Conservation (phyloP, 2,888 invertebrate species). For the Drosophila trichaetosa region DNA sequence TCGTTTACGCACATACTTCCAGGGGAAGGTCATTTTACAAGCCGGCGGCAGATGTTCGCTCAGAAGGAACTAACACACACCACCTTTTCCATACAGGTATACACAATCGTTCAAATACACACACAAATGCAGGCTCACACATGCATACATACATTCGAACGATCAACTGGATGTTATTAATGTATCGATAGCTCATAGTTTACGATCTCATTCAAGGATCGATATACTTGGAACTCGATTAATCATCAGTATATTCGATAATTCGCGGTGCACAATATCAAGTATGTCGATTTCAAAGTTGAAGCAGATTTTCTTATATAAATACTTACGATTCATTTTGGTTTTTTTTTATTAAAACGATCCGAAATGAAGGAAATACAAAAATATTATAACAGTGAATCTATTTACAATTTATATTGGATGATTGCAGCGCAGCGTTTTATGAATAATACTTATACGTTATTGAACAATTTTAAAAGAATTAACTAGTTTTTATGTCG, state of each 20-base stretch:
- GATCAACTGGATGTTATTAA: constrained; percentile 28
- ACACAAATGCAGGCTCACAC: constrained; percentile 11
- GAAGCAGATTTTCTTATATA: background rate
- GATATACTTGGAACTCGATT: background rate
- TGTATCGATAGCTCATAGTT: constrained; percentile 32
- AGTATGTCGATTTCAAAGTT: background rate
- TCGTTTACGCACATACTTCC: constrained; percentile 29
- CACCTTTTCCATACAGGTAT: constrained; percentile 56
- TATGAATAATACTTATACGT: constrained; percentile 61
- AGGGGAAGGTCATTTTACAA: constrained; percentile 55
- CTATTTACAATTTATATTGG: constrained; percentile 62
- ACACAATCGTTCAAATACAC: constrained; percentile 38
- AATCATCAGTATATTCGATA: background rate
- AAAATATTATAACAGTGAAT: constrained; percentile 52
- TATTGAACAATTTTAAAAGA: constrained; percentile 54
- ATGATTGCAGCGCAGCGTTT: constrained; percentile 59
- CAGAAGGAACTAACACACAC: constrained; percentile 49
- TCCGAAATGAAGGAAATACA: constrained; percentile 40
- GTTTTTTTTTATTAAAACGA: background rate
- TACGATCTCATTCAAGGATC: constrained; percentile 20
- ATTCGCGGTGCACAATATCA: background rate
- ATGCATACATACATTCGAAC: constrained; percentile 1
- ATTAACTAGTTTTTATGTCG: constrained; percentile 61
- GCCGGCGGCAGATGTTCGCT: constrained; percentile 63
- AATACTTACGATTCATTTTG: constrained; percentile 11